Evolutionary conservation across 2,113 vertebrate species (phyloP).

Genomic region (Tragulus kanchil): DNA sequence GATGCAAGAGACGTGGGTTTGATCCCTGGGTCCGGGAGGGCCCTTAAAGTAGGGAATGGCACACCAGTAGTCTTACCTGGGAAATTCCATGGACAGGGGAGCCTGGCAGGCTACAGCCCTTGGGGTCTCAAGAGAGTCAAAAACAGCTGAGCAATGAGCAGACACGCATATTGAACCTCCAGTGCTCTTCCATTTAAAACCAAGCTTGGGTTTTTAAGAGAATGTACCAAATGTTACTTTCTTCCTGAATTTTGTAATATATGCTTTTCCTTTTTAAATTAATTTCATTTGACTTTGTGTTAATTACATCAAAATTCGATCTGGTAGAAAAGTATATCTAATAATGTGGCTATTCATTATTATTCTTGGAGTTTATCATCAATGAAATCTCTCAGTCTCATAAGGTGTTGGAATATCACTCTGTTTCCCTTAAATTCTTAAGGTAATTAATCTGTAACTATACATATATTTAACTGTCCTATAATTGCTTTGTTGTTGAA

Average conservation of each 20-base stretch:
- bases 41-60: no score
- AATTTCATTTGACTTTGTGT: not conserved
- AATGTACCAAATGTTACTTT: not conserved
- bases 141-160: not conserved
- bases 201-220: constrained; percentile 24
- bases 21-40: no score
- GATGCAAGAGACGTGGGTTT: no score
- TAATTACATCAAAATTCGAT: not conserved
- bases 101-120: no score
- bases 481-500: not conserved
- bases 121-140: no score
- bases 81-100: no score
- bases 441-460: not conserved
- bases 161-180: not conserved
- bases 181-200: not conserved
- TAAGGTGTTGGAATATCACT: not conserved
- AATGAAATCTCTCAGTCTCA: not conserved
- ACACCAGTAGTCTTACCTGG: no score
- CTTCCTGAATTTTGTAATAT: not conserved
- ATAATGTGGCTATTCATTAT: not conserved
- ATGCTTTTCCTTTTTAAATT: not conserved
- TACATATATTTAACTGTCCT: not conserved
- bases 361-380: not conserved
- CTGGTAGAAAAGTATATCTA: not conserved
- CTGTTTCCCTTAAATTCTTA: not conserved